Base-by-base conservation (phyloP, 2,888 invertebrate genomes). In the Eupsilia transversa region DNA sequence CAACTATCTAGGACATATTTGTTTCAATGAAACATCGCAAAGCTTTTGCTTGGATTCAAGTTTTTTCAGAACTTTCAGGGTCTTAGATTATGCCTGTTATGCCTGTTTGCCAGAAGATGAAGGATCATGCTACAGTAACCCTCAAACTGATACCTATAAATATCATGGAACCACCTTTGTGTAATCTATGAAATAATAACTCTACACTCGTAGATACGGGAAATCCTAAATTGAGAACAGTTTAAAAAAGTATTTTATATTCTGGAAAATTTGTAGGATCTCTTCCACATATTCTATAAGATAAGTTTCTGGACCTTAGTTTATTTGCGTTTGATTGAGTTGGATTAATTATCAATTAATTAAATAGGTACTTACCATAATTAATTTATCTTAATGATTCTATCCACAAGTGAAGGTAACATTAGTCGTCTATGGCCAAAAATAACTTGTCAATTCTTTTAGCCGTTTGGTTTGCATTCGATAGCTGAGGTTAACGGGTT, bases 401-500 rank as follows among this genome's bases (percentile, higher is more conserved):
- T 27, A n/a, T 14, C 33, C 30, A 41, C 0, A 27, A 9, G 10
- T n/a, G 7, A 61, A 49, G 2, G 12, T 20, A 63, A 60, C 33
- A 60, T 49, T 30, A 60, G 14, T 65, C 7, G 10, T 41, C 20
- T 61, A 33, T 59, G 10, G 20, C 12, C 12, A n/a, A 66, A 83
- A 61, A 60, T 38, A 77, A 59, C 54, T 27, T 52, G 33, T 65
- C 43, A 72, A 63, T 54, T 73, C n/a, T 68, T 75, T 73, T 59
- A 61, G 12, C 70, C 61, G 54, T 74, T 71, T 72, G 35, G 43
- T 72, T 56, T 46, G 27, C 17, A 60, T 72, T 74, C 57, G 71
- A 78, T 75, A 65, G 69, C 30, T 38, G 38, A 76, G 85, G 86
- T 86, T 76, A 88, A 56, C 72, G 63, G 86, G 88, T 80, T 77